Percentiles rank a stretch among this genome's conserved stretches.
Conservation (phyloP, 2,113 vertebrate genomes). For the Synodontis membranacea region DNA sequence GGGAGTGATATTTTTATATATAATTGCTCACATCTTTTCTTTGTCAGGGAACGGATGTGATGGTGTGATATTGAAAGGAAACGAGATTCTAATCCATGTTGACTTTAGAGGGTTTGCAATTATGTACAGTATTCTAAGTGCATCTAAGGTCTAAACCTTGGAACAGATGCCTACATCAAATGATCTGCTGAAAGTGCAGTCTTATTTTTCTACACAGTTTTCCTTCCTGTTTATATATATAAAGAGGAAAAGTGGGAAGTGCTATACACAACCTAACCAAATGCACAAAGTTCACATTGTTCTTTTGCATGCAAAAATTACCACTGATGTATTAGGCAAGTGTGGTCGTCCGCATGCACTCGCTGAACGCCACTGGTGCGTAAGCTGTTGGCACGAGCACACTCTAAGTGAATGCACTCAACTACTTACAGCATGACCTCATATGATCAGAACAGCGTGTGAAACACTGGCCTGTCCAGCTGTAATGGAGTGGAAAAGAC, state of each 20-base stretch:
- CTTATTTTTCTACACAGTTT: background rate
- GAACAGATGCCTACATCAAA: background rate
- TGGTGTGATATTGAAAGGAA: background rate
- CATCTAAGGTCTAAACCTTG: too few relatives aligned
- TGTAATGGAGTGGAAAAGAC: conserved; percentile 36
- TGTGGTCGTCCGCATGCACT: background rate
- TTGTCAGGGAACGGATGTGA: background rate
- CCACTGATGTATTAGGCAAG: conserved; percentile 20
- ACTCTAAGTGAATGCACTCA: conserved; percentile 31
- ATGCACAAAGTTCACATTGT: conserved; percentile 21
- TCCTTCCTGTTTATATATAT: too few relatives aligned
- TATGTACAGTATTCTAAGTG: background rate
- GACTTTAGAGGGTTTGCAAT: background rate
- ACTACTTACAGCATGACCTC: conserved; percentile 25
- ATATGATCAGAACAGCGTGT: conserved; percentile 11
- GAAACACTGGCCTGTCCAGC: conserved; percentile 22
- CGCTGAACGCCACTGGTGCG: conserved; percentile 17
- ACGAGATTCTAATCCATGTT: background rate
- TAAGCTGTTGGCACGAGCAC: conserved; percentile 18
- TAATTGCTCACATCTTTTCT: background rate
- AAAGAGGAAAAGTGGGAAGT: background rate
- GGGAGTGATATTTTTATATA: background rate
- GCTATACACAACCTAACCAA: background rate
- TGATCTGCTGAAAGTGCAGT: background rate
- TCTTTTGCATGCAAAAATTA: background rate